These are phyloP conservation scores for Caiman crocodilus DNA, from an alignment of 2,797 vertebrate species.

Conservation along the genomic window DNA sequence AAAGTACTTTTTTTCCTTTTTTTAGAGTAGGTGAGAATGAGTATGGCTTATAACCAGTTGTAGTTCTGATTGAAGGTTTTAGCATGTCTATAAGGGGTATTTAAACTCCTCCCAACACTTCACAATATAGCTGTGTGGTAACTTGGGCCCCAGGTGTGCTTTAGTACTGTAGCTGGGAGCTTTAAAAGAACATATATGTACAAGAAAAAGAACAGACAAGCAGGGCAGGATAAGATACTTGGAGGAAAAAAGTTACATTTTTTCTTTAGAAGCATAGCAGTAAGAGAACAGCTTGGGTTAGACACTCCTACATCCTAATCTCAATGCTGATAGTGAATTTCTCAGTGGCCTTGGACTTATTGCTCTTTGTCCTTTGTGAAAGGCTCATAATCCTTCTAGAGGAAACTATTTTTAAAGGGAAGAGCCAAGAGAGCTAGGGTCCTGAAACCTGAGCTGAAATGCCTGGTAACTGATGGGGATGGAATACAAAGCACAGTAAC, in stretches of 20 bases:
- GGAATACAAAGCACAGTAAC: background rate
- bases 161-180: constrained; percentile 3
- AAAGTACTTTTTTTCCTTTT: background rate
- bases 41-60: background rate
- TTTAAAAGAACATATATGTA: background rate
- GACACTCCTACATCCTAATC: background rate
- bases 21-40: fast-evolving
- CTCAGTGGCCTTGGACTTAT: background rate
- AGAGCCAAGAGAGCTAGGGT: background rate
- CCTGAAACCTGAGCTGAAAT: background rate
- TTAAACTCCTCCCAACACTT: background rate
- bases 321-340: background rate
- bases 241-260: background rate
- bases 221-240: background rate
- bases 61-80: background rate
- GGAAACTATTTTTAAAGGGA: background rate
- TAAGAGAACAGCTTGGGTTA: background rate
- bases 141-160: background rate
- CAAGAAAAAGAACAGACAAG: background rate
- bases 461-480: background rate
- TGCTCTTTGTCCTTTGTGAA: background rate
- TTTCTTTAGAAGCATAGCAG: background rate
- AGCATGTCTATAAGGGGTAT: background rate
- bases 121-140: background rate
- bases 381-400: background rate